Evolutionary conservation across 2,797 vertebrate genomes (phyloP).

Genomic region (Diplodus puntazzo): DNA sequence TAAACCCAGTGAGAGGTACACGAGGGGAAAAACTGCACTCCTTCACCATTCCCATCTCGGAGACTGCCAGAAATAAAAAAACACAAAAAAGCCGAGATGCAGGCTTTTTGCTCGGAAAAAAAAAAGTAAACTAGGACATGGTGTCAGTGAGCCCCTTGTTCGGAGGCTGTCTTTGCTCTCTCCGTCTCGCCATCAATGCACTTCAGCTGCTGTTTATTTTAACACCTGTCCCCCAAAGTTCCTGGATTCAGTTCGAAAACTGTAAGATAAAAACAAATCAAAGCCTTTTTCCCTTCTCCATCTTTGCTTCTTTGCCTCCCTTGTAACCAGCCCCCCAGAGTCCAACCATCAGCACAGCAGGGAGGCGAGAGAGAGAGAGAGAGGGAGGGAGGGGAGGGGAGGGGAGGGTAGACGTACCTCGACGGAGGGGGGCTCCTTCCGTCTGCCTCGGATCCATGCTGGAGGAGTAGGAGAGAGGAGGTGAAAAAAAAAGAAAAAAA

Average conservation of each 20-base stretch:
- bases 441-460: constrained; percentile 97
- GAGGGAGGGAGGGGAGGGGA: constrained; percentile 77
- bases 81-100: constrained; percentile 70
- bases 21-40: constrained; percentile 66
- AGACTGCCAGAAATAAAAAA: constrained; percentile 75
- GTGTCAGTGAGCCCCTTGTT: constrained; percentile 75
- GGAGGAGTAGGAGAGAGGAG: constrained; percentile 62
- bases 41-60: constrained; percentile 64
- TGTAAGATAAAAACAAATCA: constrained; percentile 79
- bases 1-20: constrained; percentile 79
- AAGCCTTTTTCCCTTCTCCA: constrained; percentile 61
- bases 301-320: constrained; percentile 70
- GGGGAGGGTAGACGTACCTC: constrained; percentile 90
- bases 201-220: constrained; percentile 83
- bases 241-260: constrained; percentile 72
- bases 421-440: constrained; percentile 91
- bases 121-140: constrained; percentile 80
- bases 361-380: constrained; percentile 41
- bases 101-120: constrained; percentile 67
- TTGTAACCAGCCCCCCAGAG: constrained; percentile 76
- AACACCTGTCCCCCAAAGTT: constrained; percentile 83
- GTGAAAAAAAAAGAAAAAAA: constrained; percentile 17
- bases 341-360: constrained; percentile 79
- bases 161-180: constrained; percentile 75
- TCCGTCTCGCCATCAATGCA: constrained; percentile 71